Evolutionary conservation across 1,140 invertebrate species (phyloP).

Genomic region (Probaryconus sp.): DNA sequence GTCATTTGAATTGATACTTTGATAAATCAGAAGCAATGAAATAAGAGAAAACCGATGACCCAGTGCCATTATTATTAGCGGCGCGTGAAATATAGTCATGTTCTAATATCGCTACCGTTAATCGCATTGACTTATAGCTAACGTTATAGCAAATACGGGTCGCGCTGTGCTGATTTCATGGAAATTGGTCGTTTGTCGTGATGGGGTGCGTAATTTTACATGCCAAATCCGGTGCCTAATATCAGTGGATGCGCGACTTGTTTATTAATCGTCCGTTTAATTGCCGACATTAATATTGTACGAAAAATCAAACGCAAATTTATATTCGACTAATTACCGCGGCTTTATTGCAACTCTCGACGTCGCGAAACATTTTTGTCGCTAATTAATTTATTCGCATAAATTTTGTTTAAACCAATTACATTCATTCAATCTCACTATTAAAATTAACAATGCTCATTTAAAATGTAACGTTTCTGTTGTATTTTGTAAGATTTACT

Average conservation of each 20-base stretch:
- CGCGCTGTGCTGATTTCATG: conserved; percentile 22
- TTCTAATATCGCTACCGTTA: conserved; percentile 29
- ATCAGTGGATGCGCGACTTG: conserved; percentile 12
- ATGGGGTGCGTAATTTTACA: conserved; percentile 43
- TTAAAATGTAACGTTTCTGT: too few species aligned
- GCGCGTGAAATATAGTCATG: conserved; percentile 35
- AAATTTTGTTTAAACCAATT: too few species aligned
- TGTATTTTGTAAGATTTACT: too few species aligned
- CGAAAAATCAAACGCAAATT: too few species aligned
- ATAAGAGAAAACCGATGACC: conserved; percentile 5
- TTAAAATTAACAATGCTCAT: too few species aligned
- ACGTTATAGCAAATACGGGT: conserved; percentile 22
- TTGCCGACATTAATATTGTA: neutral
- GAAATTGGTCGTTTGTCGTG: conserved; percentile 45
- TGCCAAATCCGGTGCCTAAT: conserved; percentile 18
- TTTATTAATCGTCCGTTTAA: conserved; percentile 8
- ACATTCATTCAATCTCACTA: too few species aligned
- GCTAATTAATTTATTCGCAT: too few species aligned
- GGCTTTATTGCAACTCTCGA: too few species aligned
- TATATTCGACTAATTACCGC: too few species aligned
- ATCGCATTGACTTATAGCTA: conserved; percentile 39
- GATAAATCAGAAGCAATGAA: neutral
- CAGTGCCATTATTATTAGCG: conserved; percentile 25
- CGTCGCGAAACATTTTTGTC: too few species aligned
- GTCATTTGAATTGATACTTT: neutral